These are phyloP conservation scores for Myzus persicae DNA, from an alignment of 1,140 invertebrate genomes.

Conservation along the genomic window DNA sequence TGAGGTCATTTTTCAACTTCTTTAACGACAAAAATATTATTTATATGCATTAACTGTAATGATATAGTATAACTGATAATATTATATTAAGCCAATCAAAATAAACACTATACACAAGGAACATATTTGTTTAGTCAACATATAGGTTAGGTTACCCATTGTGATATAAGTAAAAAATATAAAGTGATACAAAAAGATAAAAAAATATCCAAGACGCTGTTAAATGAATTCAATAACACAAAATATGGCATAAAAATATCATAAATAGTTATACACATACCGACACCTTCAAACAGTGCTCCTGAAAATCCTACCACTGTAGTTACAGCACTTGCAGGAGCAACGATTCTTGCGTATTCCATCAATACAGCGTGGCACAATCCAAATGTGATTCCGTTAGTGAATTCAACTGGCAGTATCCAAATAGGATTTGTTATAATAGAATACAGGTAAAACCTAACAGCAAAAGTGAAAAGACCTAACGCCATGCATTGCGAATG, in stretches of 20 bases:
- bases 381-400: conserved; percentile 88
- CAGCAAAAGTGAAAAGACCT: conserved; percentile 77
- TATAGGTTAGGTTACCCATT: too few relatives aligned
- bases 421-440: conserved; percentile 81
- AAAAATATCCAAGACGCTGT: not conserved
- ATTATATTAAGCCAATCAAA: not conserved
- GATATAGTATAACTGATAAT: not conserved
- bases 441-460: conserved; percentile 85
- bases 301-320: conserved; percentile 86
- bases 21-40: too few relatives aligned
- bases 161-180: not conserved
- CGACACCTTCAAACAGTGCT: conserved; percentile 85
- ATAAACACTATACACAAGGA: not conserved
- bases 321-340: conserved; percentile 84
- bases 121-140: not conserved
- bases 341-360: conserved; percentile 84
- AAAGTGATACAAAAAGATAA: not conserved
- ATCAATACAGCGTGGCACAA: conserved; percentile 89
- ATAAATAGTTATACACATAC: conserved; percentile 64
- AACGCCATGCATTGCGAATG: conserved; percentile 83
- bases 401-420: conserved; percentile 82
- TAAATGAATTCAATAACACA: not conserved
- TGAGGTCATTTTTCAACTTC: too few relatives aligned
- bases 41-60: too few relatives aligned
- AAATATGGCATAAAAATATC: not conserved